Evolutionary conservation across 2,888 invertebrate genomes (phyloP).

Genomic region (Ashinkailepas kermadecensis): DNA sequence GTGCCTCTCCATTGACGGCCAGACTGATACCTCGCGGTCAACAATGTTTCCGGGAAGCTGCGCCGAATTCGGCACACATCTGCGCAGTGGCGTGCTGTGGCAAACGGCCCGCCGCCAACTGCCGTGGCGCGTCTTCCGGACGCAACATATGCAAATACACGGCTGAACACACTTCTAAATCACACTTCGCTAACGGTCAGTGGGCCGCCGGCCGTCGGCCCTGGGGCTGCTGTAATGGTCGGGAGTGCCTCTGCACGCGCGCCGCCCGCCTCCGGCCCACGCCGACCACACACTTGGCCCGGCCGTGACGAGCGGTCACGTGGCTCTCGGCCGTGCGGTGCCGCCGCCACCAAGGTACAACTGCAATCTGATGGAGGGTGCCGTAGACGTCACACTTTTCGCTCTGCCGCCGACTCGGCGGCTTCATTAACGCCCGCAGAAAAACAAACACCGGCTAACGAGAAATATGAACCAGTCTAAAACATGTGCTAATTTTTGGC

Average conservation of each 20-base stretch:
- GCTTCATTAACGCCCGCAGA: background rate
- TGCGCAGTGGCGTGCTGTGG: background rate
- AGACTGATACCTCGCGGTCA: too few relatives aligned
- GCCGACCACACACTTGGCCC: background rate
- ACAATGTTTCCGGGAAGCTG: background rate
- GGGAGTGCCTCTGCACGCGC: background rate
- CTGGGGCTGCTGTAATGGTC: too few relatives aligned
- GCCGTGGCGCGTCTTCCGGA: background rate
- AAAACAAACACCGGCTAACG: slow-evolving; percentile 11
- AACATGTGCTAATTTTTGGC: slow-evolving; percentile 20
- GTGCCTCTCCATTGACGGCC: too few relatives aligned
- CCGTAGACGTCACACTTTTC: background rate
- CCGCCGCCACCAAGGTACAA: background rate
- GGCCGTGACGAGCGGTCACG: background rate
- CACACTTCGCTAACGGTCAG: background rate
- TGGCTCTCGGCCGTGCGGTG: background rate
- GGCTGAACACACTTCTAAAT: background rate
- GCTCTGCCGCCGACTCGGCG: slow-evolving; percentile 2
- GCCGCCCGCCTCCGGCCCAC: background rate
- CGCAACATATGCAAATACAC: background rate
- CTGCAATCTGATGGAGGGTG: background rate
- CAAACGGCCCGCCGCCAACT: background rate
- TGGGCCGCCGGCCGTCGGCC: background rate
- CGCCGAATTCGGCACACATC: background rate
- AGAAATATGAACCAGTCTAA: slow-evolving; percentile 1